phyloP scores from a whole-genome alignment of 2,888 invertebrate genomes.

The Orthonychiurus folsomi region DNA sequence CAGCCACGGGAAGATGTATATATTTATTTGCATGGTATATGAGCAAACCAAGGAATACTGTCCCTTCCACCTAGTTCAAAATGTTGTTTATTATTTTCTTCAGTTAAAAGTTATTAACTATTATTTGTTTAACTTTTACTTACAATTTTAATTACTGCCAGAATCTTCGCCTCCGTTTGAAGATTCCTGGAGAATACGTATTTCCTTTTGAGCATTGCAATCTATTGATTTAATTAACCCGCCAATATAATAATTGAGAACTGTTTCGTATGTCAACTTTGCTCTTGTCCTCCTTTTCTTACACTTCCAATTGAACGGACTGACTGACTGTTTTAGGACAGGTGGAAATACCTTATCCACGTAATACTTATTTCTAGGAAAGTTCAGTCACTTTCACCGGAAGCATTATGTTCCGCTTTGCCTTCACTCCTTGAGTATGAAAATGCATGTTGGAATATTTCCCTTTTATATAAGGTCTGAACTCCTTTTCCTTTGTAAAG shows the following conservation, averaged over 20 bases:
- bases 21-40: conserved; percentile 9
- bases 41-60: neutral
- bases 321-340: neutral
- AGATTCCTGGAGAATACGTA: conserved; percentile 6
- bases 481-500: too few relatives aligned
- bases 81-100: too few relatives aligned
- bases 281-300: too few relatives aligned
- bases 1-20: neutral
- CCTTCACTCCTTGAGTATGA: neutral
- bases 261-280: too few relatives aligned
- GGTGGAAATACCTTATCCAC: neutral
- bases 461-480: neutral
- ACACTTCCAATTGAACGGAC: neutral
- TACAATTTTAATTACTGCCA: conserved; percentile 8
- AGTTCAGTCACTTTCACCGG: conserved; percentile 1
- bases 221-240: too few relatives aligned
- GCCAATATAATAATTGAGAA: too few relatives aligned
- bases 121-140: neutral
- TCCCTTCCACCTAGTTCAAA: conserved; percentile 3
- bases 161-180: neutral
- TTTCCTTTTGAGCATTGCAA: conserved; percentile 11
- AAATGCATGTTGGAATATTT: neutral
- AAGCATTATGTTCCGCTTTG: too few relatives aligned
- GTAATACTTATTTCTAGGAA: neutral
- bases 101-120: too few relatives aligned